Percentiles rank a stretch among this genome's conserved stretches.
Conservation (phyloP, 2,888 invertebrate species). For the Anthophora plumipes region DNA sequence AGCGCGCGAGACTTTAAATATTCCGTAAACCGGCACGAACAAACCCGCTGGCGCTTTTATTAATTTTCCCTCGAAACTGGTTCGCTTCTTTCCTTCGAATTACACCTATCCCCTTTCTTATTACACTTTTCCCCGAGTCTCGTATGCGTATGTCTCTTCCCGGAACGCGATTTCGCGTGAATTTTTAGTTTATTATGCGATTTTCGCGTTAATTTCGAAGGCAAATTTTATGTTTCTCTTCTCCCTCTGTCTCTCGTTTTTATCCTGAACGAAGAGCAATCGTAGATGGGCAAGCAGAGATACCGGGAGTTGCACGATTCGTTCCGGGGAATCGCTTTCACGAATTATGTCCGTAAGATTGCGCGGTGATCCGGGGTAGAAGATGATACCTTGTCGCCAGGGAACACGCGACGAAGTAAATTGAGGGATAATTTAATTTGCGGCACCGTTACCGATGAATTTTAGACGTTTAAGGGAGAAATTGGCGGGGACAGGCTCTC, state of each 20-base stretch:
- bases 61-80: conserved; percentile 49
- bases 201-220: background rate
- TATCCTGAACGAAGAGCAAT: background rate
- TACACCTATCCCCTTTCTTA: conserved; percentile 19
- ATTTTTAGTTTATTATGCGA: background rate
- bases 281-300: conserved; percentile 1
- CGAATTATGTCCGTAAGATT: conserved; percentile 12
- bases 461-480: background rate
- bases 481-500: background rate
- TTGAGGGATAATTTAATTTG: conserved; percentile 23
- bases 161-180: background rate
- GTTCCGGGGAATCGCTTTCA: conserved; percentile 30
- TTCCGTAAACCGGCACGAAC: background rate
- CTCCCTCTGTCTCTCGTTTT: too few relatives aligned
- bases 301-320: conserved; percentile 6
- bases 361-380: background rate
- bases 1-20: conserved; percentile 14
- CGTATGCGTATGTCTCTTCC: background rate
- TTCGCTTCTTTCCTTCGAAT: background rate
- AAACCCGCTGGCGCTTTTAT: conserved; percentile 30
- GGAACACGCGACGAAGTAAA: conserved; percentile 13
- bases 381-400: conserved; percentile 27
- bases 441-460: conserved; percentile 12
- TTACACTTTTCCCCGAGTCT: conserved; percentile 24
- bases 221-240: background rate